Percentiles rank a stretch among this genome's conserved stretches.
Evolutionary conservation across 2,113 vertebrate genomes (phyloP).

Genomic region (Pteronura brasiliensis): DNA sequence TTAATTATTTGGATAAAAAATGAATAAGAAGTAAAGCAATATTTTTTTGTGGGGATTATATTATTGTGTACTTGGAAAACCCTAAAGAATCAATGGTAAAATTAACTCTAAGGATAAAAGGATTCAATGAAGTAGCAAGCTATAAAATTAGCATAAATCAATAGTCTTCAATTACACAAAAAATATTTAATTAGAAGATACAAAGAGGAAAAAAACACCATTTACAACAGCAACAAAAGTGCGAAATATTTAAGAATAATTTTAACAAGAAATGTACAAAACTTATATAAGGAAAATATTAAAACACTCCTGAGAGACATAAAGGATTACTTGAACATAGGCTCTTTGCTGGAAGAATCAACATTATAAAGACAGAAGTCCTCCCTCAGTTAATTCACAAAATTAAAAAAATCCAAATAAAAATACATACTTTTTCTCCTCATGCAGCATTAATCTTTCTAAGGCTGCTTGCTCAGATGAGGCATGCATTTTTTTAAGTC

Average conservation of each 20-base stretch:
- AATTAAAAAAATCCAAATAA: background rate
- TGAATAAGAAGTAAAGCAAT: background rate
- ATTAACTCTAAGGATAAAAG: slow-evolving; percentile 5
- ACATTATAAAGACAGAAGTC: background rate
- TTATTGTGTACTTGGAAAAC: background rate
- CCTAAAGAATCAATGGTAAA: background rate
- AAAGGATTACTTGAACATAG: background rate
- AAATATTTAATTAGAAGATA: background rate
- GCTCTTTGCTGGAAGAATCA: background rate
- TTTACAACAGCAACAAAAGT: background rate
- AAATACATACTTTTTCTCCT: background rate
- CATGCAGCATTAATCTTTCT: background rate
- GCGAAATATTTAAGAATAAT: background rate
- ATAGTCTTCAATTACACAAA: background rate
- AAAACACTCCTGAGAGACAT: background rate
- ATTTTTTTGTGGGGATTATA: background rate
- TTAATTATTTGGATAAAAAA: background rate
- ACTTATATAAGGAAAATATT: background rate
- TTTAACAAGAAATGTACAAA: slow-evolving; percentile 9
- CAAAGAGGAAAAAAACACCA: background rate
- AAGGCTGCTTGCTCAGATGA: background rate
- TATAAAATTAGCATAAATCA: slow-evolving; percentile 26
- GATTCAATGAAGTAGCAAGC: background rate
- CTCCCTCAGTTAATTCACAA: background rate
- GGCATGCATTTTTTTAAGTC: background rate